Conservation (phyloP, 1,140 invertebrate genomes). For the Idris sp. region DNA sequence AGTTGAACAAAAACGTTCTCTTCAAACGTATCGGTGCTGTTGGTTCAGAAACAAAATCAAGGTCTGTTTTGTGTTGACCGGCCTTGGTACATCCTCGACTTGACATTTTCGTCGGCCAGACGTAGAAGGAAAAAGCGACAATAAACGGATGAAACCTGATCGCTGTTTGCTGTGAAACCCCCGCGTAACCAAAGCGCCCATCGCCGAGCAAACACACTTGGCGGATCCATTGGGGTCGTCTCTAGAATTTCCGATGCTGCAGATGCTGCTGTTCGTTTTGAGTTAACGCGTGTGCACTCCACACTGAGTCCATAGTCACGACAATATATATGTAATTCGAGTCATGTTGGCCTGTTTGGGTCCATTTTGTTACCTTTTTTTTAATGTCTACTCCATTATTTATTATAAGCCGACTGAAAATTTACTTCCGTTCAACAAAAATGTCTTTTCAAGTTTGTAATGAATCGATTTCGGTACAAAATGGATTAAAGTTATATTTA, state of each 20-base stretch:
- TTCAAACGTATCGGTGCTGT: too few species aligned
- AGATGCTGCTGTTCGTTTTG: conserved; percentile 43
- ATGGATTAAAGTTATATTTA: background rate
- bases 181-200: conserved; percentile 72
- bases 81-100: conserved; percentile 23
- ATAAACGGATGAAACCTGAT: conserved; percentile 70
- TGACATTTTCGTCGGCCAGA: conserved; percentile 30
- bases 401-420: too few species aligned
- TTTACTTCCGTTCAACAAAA: background rate
- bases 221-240: conserved; percentile 55
- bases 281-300: conserved; percentile 4
- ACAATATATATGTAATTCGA: conserved; percentile 46
- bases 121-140: conserved; percentile 35
- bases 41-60: conserved; percentile 9
- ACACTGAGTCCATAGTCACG: conserved; percentile 6
- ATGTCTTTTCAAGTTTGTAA: background rate
- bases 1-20: too few species aligned
- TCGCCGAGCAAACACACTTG: conserved; percentile 68
- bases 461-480: background rate
- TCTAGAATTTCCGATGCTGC: conserved; percentile 45
- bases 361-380: background rate
- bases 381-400: too few species aligned
- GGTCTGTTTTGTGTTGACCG: conserved; percentile 46
- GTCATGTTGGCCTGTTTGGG: conserved; percentile 26
- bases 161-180: conserved; percentile 73